Evolutionary conservation across 37 sponge, comb jelly and placozoan genomes (phyloP).

Genomic region (Cliona cf. orientalis): DNA sequence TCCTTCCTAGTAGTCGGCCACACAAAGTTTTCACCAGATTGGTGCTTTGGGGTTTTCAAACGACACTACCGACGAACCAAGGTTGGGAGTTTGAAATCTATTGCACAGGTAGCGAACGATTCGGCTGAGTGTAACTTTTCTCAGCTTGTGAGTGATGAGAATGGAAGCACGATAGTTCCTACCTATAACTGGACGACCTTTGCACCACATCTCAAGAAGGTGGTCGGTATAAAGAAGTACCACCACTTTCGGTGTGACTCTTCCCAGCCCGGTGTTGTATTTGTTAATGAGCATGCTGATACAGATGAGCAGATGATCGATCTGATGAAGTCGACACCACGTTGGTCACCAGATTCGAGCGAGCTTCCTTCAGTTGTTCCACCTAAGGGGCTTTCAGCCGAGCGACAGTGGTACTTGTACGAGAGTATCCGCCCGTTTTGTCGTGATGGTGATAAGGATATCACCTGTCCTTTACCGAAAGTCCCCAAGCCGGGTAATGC

Average conservation of each 20-base stretch:
- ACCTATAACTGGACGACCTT: slow-evolving; percentile 21
- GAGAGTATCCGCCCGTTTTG: too few species aligned
- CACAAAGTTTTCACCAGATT: slow-evolving; percentile 44
- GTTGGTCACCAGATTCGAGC: too few species aligned
- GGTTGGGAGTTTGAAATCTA: slow-evolving; percentile 6
- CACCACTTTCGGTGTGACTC: slow-evolving; percentile 11
- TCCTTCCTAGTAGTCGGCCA: slow-evolving; percentile 36
- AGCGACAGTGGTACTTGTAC: too few species aligned
- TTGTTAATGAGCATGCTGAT: too few species aligned
- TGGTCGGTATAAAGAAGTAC: background rate
- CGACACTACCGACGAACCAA: slow-evolving; percentile 17
- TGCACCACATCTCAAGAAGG: background rate
- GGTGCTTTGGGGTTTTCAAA: slow-evolving; percentile 47
- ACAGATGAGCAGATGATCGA: too few species aligned
- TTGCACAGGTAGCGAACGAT: slow-evolving; percentile 6
- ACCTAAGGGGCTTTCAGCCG: too few species aligned
- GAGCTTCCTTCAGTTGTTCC: too few species aligned
- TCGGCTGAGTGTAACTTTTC: slow-evolving; percentile 39
- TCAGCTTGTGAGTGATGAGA: slow-evolving; percentile 25
- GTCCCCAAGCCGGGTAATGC: too few species aligned
- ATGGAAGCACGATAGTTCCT: slow-evolving; percentile 13
- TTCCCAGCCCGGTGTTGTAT: slow-evolving; percentile 5
- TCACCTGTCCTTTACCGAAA: too few species aligned
- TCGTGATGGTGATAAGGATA: too few species aligned
- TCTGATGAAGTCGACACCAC: too few species aligned